phyloP scores from a whole-genome alignment of 1,140 invertebrate genomes.

The Anastrepha ludens region DNA sequence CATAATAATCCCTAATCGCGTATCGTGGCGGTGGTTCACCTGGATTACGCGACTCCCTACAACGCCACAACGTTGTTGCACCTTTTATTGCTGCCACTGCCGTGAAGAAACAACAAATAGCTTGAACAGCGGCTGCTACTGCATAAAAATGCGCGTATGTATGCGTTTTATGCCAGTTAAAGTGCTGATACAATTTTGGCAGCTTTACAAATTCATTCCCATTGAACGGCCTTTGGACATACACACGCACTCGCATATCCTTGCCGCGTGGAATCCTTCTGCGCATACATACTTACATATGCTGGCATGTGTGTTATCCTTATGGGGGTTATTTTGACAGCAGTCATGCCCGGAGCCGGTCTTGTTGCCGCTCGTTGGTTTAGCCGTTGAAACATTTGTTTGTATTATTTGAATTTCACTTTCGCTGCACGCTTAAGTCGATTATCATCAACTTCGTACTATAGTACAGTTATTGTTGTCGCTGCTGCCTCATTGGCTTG shows the following conservation, averaged over 20 bases:
- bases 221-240: too few relatives aligned
- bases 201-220: conserved; percentile 11
- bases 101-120: conserved; percentile 11
- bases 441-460: conserved; percentile 20
- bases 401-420: conserved; percentile 28
- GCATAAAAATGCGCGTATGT: background rate
- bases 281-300: background rate
- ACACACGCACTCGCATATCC: conserved; percentile 25
- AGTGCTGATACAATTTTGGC: conserved; percentile 3
- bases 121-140: background rate
- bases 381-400: conserved; percentile 15
- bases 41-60: conserved; percentile 33
- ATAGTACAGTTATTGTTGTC: background rate
- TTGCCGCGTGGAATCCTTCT: background rate
- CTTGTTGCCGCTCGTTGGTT: conserved; percentile 18
- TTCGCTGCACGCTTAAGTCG: conserved; percentile 41
- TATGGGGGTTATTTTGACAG: conserved; percentile 48
- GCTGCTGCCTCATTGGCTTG: conserved; percentile 29
- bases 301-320: conserved; percentile 1
- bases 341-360: conserved; percentile 5
- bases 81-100: background rate
- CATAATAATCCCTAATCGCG: conserved; percentile 56
- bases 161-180: background rate
- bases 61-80: background rate
- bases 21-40: conserved; percentile 52